Conservation (phyloP, 1,140 invertebrate genomes). For the Megalopta genalis region DNA sequence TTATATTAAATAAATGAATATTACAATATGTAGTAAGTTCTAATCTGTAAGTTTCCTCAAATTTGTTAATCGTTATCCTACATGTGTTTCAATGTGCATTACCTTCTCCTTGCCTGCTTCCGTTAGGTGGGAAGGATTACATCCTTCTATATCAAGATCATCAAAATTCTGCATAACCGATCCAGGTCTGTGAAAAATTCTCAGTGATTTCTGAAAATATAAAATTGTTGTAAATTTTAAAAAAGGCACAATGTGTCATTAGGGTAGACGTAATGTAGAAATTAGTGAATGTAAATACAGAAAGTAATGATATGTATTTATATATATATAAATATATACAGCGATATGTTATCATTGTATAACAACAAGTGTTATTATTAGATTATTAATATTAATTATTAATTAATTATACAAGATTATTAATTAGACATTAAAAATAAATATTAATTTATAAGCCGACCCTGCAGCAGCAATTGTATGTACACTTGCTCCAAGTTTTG, state of each 20-base stretch:
- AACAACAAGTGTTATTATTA: neutral
- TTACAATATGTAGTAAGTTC: neutral
- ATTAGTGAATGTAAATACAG: neutral
- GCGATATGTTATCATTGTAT: neutral
- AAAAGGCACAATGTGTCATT: conserved; percentile 17
- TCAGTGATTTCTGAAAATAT: conserved; percentile 72
- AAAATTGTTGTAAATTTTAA: conserved; percentile 35
- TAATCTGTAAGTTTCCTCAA: neutral
- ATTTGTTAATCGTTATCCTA: neutral
- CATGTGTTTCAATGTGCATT: conserved; percentile 49
- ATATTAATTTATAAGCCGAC: conserved; percentile 27
- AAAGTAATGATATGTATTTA: neutral
- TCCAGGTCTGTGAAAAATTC: conserved; percentile 46
- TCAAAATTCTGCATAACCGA: conserved; percentile 78
- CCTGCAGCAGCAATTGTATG: conserved; percentile 31
- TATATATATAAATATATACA: too few species aligned
- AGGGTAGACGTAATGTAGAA: conserved; percentile 18
- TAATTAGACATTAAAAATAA: neutral
- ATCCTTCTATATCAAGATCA: conserved; percentile 79
- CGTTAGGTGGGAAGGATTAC: conserved; percentile 76
- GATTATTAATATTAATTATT: too few species aligned
- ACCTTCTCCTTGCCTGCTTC: conserved; percentile 79
- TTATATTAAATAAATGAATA: neutral
- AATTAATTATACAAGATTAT: too few species aligned
- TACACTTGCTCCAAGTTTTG: neutral